A percentile compares a stretch with the other conserved stretches of the same genome.
Evolutionary conservation across 2,797 vertebrate species (phyloP).

Genomic region (Aulostomus chinensis): DNA sequence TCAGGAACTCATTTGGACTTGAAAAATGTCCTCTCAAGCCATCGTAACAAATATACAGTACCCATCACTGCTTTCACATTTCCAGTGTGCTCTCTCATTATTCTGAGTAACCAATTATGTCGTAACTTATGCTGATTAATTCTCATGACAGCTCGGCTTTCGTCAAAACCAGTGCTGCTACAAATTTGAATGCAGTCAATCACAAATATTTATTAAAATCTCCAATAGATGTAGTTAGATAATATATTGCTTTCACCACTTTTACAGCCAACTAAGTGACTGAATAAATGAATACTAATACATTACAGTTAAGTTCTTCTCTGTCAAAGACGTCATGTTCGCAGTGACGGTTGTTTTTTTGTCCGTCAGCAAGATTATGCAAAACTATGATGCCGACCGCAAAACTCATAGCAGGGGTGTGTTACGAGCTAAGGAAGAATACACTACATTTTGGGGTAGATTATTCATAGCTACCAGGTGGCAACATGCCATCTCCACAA

Average conservation of each 20-base stretch:
- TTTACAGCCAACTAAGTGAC: neutral
- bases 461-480: too few relatives aligned
- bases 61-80: conserved; percentile 9
- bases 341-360: too few relatives aligned
- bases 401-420: too few relatives aligned
- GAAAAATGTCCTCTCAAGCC: conserved; percentile 16
- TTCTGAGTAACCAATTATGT: conserved; percentile 2
- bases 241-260: neutral
- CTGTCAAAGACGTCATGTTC: too few relatives aligned
- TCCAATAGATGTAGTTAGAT: conserved; percentile 2
- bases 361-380: too few relatives aligned
- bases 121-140: neutral
- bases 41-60: conserved; percentile 19
- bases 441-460: too few relatives aligned
- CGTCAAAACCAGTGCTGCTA: neutral
- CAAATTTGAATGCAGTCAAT: conserved; percentile 1
- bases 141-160: neutral
- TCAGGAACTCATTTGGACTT: conserved; percentile 32
- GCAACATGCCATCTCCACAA: too few relatives aligned
- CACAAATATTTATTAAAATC: neutral
- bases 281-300: conserved; percentile 31
- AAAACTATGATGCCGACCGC: too few relatives aligned
- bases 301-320: too few relatives aligned
- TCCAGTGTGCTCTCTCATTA: conserved; percentile 3
- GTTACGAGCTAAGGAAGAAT: too few relatives aligned